A percentile compares a stretch with the other conserved stretches of the same genome.
These are phyloP conservation scores for Trogon surrucura DNA, from an alignment of 2,113 vertebrate genomes.

Conservation along the genomic window DNA sequence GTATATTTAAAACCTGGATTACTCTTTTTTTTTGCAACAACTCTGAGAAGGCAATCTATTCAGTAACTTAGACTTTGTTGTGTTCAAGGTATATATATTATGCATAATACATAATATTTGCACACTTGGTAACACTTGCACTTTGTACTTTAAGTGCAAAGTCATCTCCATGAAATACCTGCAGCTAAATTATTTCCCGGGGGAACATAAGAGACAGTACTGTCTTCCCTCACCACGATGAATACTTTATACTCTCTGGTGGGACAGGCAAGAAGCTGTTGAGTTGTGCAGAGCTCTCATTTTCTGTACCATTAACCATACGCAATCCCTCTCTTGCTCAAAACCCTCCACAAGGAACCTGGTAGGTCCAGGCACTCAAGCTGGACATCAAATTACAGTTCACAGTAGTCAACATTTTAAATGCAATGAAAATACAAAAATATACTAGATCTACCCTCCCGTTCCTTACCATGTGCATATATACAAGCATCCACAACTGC, in stretches of 20 bases:
- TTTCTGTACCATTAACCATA: neutral
- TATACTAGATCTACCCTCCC: neutral
- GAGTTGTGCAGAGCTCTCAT: neutral
- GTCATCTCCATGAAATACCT: neutral
- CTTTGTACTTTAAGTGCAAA: neutral
- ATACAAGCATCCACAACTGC: neutral
- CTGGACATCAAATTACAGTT: neutral
- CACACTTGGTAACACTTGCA: neutral
- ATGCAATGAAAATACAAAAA: neutral
- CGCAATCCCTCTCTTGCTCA: neutral
- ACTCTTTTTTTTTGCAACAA: neutral
- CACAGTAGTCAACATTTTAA: neutral
- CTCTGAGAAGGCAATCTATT: neutral
- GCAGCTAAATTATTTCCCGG: neutral
- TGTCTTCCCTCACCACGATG: neutral
- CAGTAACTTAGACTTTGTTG: neutral
- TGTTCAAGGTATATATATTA: neutral
- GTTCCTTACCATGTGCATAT: fast-evolving
- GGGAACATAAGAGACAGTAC: neutral
- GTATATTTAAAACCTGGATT: neutral
- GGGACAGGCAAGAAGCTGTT: neutral
- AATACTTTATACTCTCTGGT: neutral
- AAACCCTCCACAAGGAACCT: neutral
- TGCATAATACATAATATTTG: neutral
- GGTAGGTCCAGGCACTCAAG: neutral